These are phyloP conservation scores for Rhadina sibilatrix DNA, from an alignment of 2,113 vertebrate genomes.

Conservation along the genomic window DNA sequence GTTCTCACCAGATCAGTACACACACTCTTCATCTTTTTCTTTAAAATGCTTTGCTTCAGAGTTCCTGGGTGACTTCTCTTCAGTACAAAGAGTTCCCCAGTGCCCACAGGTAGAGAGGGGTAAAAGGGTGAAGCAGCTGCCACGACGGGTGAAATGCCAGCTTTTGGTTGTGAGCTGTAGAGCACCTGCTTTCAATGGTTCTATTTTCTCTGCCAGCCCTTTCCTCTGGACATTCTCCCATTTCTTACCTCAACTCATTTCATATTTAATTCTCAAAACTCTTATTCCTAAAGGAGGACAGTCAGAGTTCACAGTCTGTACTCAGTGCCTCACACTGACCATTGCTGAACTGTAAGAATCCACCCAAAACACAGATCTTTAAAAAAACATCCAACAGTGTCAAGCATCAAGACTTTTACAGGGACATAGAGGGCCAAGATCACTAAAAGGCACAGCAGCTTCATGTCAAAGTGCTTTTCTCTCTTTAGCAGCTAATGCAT, in stretches of 20 bases:
- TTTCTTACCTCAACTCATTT: background rate
- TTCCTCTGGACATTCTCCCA: background rate
- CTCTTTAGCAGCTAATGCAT: background rate
- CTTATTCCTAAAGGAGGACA: background rate
- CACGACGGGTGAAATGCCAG: fast-evolving
- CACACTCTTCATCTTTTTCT: background rate
- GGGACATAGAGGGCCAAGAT: background rate
- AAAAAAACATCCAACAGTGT: background rate
- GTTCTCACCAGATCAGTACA: background rate
- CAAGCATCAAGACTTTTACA: background rate
- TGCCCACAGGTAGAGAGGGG: background rate
- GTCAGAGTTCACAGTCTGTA: background rate
- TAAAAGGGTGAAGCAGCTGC: background rate
- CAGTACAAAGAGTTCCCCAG: background rate
- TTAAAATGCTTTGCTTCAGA: background rate
- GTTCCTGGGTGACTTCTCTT: background rate
- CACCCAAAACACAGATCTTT: background rate
- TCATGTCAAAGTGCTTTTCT: background rate
- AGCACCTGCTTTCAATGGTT: background rate
- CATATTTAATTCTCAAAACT: background rate
- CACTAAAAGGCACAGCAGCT: background rate
- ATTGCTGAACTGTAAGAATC: background rate
- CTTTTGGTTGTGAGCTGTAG: background rate
- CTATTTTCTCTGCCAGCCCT: background rate
- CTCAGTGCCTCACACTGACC: background rate